Base-by-base conservation (phyloP, 2,797 vertebrate genomes). In the Alfaro cultratus region DNA sequence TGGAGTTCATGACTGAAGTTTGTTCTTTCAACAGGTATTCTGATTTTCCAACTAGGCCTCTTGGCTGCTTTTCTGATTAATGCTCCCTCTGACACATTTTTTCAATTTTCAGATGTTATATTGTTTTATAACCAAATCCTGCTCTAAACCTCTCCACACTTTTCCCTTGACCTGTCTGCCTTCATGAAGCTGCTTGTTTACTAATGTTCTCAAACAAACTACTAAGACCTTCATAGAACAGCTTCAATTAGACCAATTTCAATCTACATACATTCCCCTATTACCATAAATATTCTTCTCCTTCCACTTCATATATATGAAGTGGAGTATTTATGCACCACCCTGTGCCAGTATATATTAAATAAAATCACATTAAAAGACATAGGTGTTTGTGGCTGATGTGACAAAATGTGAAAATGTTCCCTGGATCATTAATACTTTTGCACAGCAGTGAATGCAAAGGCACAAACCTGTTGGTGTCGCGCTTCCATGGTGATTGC, bases 401-500 rank as follows among this genome's bases (percentile, higher is more conserved):
- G 34, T 39, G 62, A 67, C 34, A 39, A 67, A 67, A 67, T 67
- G 62, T 67, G 36, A 26, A 23, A 41, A 26, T 4, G 39, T 12
- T n/a, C 5, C 12, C 64, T 70, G 39, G 23, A 70, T 26, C 21
- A 45, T n/a, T 70, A 2, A 70, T 70, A 45, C 41, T 4, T n/a
- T 1, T 45, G 7, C 23, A n/a, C 12, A 7, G 13, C 12, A 45
- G 5, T 4, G 0, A 21, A 23, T 47, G 75, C 64, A 70, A 31
- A 15, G 95, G 26, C 93, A 90, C 94, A 94, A 62, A 99, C 97
- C 97, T 97, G 97, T 86, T 96, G 94, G 91, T 99, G 98, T 79
- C 97, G 96, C 73, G 97, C 94, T 88, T 99, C 97, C 97, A 99
- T 99, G 85, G 94, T 96, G 90, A 99, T 70, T 21, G 85, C 86